Percentiles rank a stretch among this genome's conserved stretches.
phyloP scores from a whole-genome alignment of 2,888 invertebrate genomes.

The Polia nebulosa region DNA sequence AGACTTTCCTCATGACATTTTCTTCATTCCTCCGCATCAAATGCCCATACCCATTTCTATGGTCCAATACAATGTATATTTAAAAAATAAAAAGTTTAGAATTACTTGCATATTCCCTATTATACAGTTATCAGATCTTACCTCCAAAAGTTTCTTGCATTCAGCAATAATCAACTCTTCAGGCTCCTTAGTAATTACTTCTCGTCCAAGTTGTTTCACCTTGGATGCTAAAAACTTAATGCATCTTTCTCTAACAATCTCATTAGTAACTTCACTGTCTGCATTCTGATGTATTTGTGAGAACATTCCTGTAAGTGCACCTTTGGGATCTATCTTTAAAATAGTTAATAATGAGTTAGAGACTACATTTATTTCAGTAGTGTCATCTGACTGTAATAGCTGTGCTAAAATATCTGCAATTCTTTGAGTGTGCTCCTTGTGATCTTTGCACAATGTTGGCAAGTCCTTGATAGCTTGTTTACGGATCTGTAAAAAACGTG shows the following conservation, averaged over 20 bases:
- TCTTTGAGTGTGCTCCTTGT: slow-evolving; percentile 95
- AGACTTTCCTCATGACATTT: no score
- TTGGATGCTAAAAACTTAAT: slow-evolving; percentile 97
- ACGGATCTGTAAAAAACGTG: slow-evolving; percentile 92
- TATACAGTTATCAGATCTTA: slow-evolving; percentile 72
- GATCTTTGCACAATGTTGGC: slow-evolving; percentile 96
- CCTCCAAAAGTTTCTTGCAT: slow-evolving; percentile 96
- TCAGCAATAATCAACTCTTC: slow-evolving; percentile 96
- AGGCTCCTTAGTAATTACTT: slow-evolving; percentile 95
- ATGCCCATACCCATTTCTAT: no score
- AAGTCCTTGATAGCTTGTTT: slow-evolving; percentile 98
- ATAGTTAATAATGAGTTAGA: slow-evolving; percentile 95
- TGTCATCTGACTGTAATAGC: slow-evolving; percentile 96
- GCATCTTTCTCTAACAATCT: slow-evolving; percentile 95
- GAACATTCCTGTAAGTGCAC: slow-evolving; percentile 90
- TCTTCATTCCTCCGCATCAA: no score
- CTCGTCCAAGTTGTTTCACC: slow-evolving; percentile 94
- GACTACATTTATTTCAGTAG: slow-evolving; percentile 95
- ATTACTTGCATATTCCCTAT: not conserved
- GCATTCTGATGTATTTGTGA: slow-evolving; percentile 90
- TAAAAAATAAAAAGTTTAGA: not conserved
- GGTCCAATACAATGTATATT: no score
- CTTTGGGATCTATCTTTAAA: slow-evolving; percentile 94
- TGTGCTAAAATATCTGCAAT: slow-evolving; percentile 98
- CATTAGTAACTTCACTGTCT: slow-evolving; percentile 90